A percentile compares a stretch with the other conserved stretches of the same genome.
Conservation (phyloP, 1,140 invertebrate genomes). For the Acromyrmex heyeri region DNA sequence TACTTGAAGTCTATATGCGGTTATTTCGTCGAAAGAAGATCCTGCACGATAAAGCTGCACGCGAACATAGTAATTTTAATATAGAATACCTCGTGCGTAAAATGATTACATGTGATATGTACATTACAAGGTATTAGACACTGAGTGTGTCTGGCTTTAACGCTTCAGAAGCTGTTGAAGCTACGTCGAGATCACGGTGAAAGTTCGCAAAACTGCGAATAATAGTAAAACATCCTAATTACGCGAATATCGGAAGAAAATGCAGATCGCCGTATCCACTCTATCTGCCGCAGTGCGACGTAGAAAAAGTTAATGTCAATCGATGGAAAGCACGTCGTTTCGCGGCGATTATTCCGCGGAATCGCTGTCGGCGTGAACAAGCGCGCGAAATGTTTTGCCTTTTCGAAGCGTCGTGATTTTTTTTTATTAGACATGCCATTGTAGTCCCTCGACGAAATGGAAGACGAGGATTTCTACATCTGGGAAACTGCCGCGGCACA, state of each 20-base stretch:
- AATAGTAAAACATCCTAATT: constrained; percentile 17
- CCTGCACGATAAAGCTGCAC: constrained; percentile 5
- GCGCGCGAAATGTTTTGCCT: constrained; percentile 27
- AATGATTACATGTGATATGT: constrained; percentile 22
- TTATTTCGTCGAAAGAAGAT: neutral
- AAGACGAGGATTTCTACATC: constrained; percentile 74
- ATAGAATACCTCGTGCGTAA: constrained; percentile 15
- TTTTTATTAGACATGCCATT: neutral
- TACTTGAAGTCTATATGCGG: neutral
- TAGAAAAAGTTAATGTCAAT: constrained; percentile 36
- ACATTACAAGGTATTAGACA: constrained; percentile 24
- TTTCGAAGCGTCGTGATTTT: constrained; percentile 3
- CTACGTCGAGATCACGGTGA: neutral
- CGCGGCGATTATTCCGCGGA: constrained; percentile 10
- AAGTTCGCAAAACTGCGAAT: constrained; percentile 13
- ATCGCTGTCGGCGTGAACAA: neutral
- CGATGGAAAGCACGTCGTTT: constrained; percentile 21
- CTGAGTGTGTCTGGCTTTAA: neutral
- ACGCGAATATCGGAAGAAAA: constrained; percentile 24
- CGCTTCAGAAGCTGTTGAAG: neutral
- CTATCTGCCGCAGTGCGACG: neutral
- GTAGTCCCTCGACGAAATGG: constrained; percentile 1
- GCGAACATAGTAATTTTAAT: constrained; percentile 45
- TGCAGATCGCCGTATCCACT: neutral
- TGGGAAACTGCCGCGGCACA: constrained; percentile 72